Conservation (phyloP, 64 coral and sea anemone genomes). For the Porites australiensis region DNA sequence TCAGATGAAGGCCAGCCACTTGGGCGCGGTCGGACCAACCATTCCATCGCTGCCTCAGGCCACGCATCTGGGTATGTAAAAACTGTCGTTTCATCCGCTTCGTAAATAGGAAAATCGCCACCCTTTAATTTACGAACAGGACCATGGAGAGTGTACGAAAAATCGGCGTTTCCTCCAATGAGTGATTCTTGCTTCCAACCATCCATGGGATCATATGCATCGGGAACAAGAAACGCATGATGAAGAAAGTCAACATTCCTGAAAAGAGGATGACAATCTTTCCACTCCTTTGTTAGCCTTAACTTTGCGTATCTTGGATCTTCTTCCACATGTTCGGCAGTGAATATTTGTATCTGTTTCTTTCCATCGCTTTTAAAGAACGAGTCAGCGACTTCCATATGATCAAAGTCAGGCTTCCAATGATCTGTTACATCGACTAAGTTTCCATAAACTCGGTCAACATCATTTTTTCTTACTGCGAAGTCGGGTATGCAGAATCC, state of each 20-base stretch:
- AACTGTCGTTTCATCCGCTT: constrained; percentile 38
- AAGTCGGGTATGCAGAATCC: constrained; percentile 72
- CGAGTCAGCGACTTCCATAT: constrained; percentile 8
- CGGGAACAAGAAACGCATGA: constrained; percentile 18
- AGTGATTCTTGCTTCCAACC: neutral
- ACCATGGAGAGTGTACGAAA: constrained; percentile 39
- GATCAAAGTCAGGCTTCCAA: constrained; percentile 52
- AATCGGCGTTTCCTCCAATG: neutral
- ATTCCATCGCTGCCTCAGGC: constrained; percentile 60
- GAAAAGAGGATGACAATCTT: constrained; percentile 15
- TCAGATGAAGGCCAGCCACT: constrained; percentile 68
- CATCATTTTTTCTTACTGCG: constrained; percentile 1
- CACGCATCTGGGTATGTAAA: constrained; percentile 54
- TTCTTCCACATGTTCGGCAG: constrained; percentile 49
- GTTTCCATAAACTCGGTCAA: neutral
- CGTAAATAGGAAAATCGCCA: neutral
- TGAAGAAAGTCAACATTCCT: constrained; percentile 50
- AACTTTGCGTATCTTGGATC: constrained; percentile 59
- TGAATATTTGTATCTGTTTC: constrained; percentile 36
- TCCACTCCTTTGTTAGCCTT: constrained; percentile 49
- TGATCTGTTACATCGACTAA: neutral
- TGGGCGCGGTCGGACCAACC: constrained; percentile 64
- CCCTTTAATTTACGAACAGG: constrained; percentile 52
- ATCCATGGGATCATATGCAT: neutral
- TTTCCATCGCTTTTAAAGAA: constrained; percentile 29